Evolutionary conservation across 2,113 vertebrate genomes (phyloP).

Genomic region (Laterallus jamaicensis): DNA sequence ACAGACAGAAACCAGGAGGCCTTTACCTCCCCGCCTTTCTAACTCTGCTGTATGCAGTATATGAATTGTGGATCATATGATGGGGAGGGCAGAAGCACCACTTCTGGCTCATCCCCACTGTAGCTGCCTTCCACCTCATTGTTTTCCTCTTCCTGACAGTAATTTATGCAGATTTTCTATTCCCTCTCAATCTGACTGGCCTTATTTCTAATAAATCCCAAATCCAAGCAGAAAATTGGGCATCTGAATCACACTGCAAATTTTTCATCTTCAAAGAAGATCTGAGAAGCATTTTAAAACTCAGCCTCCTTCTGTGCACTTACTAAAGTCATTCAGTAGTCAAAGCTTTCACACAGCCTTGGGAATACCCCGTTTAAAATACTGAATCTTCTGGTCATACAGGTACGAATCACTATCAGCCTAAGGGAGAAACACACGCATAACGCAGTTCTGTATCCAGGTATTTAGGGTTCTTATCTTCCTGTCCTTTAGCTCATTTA

Average conservation of each 20-base stretch:
- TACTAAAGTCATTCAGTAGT: not conserved
- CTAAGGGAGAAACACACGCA: not conserved
- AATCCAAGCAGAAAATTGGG: not conserved
- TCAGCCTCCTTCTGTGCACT: not conserved
- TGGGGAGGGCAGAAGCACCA: not conserved
- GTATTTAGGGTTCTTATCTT: not conserved
- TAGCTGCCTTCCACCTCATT: not conserved
- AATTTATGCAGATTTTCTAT: not conserved
- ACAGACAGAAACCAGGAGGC: not conserved
- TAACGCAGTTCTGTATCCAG: not conserved
- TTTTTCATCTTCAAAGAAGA: not conserved
- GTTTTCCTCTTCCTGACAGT: not conserved
- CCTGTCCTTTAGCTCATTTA: not conserved
- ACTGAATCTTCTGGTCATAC: not conserved
- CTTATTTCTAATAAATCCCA: not conserved
- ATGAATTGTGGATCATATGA: not conserved
- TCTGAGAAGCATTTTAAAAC: not conserved
- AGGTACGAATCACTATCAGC: not conserved
- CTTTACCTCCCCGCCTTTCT: not conserved
- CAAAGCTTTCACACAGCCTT: not conserved
- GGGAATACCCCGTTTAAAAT: not conserved
- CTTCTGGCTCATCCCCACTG: not conserved
- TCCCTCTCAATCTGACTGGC: not conserved
- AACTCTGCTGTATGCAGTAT: accelerated
- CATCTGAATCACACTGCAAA: not conserved